Percentiles rank a stretch among this genome's conserved stretches.
phyloP scores from a whole-genome alignment of 2,888 invertebrate species.

The Tortrix viridana region DNA sequence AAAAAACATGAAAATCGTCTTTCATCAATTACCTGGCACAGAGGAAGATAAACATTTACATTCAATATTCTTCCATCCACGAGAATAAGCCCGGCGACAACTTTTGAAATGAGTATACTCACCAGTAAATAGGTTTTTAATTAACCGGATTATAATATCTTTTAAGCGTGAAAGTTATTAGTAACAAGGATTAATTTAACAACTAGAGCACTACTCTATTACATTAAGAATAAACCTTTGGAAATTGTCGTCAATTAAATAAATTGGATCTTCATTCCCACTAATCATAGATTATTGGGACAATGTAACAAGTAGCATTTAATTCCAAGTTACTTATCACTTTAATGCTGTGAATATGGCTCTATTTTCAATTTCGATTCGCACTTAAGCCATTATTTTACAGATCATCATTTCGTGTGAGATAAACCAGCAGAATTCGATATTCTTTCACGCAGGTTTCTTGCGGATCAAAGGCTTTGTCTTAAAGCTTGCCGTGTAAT shows the following conservation, averaged over 20 bases:
- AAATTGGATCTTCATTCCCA: conserved; percentile 19
- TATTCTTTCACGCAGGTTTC: conserved; percentile 34
- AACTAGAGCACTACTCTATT: neutral
- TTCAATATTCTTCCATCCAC: conserved; percentile 52
- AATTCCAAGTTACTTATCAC: conserved; percentile 4
- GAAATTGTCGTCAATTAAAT: conserved; percentile 9
- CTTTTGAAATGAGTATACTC: conserved; percentile 43
- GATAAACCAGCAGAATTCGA: conserved; percentile 37
- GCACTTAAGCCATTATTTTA: conserved; percentile 31
- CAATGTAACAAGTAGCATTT: neutral
- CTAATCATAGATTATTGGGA: conserved; percentile 21
- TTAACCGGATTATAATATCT: neutral
- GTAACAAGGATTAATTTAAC: neutral
- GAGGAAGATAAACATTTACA: conserved; percentile 53
- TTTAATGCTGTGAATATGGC: conserved; percentile 3
- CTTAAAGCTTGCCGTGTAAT: conserved; percentile 34
- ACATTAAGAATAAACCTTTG: neutral
- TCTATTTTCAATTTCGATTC: conserved; percentile 25
- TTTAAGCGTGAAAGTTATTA: neutral
- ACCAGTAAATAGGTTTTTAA: conserved; percentile 17
- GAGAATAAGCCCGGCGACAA: conserved; percentile 44
- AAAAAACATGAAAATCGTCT: conserved; percentile 59
- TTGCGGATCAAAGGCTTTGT: conserved; percentile 36
- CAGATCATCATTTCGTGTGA: conserved; percentile 39
- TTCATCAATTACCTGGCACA: conserved; percentile 62